Conservation (phyloP, 2,797 vertebrate species). For the Argya squamiceps region DNA sequence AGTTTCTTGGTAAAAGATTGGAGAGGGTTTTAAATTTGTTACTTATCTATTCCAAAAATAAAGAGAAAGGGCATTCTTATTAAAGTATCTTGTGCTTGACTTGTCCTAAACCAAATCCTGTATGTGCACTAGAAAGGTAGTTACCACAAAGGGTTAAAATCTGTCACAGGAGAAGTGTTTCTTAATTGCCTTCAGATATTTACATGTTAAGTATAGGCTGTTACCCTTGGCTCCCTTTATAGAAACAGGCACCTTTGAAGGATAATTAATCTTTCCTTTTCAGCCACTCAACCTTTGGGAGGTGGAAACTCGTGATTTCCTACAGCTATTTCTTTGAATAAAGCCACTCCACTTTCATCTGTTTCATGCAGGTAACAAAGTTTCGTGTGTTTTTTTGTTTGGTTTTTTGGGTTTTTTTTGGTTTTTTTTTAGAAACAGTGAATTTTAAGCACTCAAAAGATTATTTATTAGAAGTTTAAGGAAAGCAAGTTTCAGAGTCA, state of each 20-base stretch:
- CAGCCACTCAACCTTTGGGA: neutral
- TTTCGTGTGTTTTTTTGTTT: no score
- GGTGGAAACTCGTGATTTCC: neutral
- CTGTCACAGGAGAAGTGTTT: neutral
- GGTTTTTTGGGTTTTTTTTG: no score
- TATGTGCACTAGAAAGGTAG: neutral
- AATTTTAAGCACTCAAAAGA: neutral
- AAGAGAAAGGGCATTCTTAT: rapidly evolving
- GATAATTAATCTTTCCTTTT: conserved; percentile 24
- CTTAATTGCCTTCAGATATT: neutral
- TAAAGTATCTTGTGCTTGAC: neutral
- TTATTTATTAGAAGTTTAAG: neutral
- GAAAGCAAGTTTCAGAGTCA: neutral
- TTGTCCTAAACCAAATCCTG: neutral
- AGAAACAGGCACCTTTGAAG: neutral
- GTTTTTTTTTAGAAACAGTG: neutral
- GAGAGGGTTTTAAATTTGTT: neutral
- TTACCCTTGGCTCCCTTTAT: conserved; percentile 2
- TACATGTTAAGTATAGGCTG: neutral
- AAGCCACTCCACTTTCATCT: neutral
- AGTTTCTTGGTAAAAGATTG: neutral
- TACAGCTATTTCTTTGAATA: neutral
- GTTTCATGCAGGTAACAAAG: neutral
- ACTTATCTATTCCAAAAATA: neutral
- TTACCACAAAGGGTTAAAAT: neutral